Percentiles rank a stretch among this genome's conserved stretches.
Evolutionary conservation across 2,888 invertebrate species (phyloP).

Genomic region (Sesia bembeciformis): DNA sequence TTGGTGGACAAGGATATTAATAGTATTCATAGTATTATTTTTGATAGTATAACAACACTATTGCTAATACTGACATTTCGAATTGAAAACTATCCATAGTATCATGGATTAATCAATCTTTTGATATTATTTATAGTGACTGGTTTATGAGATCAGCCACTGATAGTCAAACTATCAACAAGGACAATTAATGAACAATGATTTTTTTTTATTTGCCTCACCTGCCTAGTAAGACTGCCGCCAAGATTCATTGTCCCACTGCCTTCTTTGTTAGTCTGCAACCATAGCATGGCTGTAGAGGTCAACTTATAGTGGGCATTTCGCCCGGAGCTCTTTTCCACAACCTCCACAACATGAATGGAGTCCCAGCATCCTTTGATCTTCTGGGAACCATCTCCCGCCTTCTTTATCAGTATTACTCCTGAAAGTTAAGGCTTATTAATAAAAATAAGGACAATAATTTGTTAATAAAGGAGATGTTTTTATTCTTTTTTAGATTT

Average conservation of each 20-base stretch:
- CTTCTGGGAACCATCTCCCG: slow-evolving; percentile 97
- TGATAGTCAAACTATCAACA: too few species aligned
- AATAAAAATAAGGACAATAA: neutral
- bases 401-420: slow-evolving; percentile 98
- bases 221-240: slow-evolving; percentile 97
- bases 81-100: too few species aligned
- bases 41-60: too few species aligned
- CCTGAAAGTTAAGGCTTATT: slow-evolving; percentile 66
- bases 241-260: slow-evolving; percentile 99
- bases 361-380: slow-evolving; percentile 99
- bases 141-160: too few species aligned
- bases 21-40: too few species aligned
- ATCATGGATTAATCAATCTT: too few species aligned
- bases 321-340: slow-evolving; percentile 94
- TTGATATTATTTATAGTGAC: too few species aligned
- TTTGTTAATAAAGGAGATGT: neutral
- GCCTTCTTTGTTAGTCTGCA: slow-evolving; percentile 96
- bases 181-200: too few species aligned
- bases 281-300: slow-evolving; percentile 99
- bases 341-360: slow-evolving; percentile 99
- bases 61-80: too few species aligned
- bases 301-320: slow-evolving; percentile 98
- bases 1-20: too few species aligned
- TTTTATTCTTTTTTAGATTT: neutral
- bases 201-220: slow-evolving; percentile 24